Evolutionary conservation across 1,140 invertebrate genomes (phyloP), one percentile per base, ranked within the genome.

Genomic region (Condylostylus longicornis): DNA sequence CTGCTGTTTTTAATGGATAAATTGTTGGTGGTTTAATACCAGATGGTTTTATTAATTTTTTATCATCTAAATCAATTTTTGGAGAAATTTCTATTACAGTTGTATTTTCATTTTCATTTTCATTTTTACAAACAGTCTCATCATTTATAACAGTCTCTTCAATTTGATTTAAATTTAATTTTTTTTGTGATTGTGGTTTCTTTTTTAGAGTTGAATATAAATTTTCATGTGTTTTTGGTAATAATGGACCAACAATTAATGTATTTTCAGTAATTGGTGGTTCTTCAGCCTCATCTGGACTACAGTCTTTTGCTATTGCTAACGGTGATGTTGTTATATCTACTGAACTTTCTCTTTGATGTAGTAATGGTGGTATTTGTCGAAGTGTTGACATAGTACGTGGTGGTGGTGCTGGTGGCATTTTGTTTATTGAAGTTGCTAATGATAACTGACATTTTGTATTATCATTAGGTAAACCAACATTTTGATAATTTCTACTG

Each of bases 361-460:
- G 36, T 12, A 21, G 42, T 20, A 47, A 49, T 35, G 51, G 40
- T 2, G 46, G 43, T 46, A 60, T 58, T 33, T 71, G 54, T 23
- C 69, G 72, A 34, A 77, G 55, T 3, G 75, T 78, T 4, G 67
- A 65, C 13, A 71, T 70, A 7, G 69, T 69, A 44, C 74, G 64
- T 5, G 74, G 74, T 18, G 75, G 71, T 12, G 75, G 75, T 18
- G 70, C 65, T 4, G 73, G 74, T n/a, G 72, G 72, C 36, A 69
- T 57, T 56, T 57, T 68, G 17, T 50, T 27, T 30, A 44, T n/a
- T n/a, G n/a, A n/a, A 47, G 18, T 34, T 40, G 41, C 64, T 41
- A 50, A 41, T 19, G 58, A 63, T 42, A 70, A 71, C 40, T 73
- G 53, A 5, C 67, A 71, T 15, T 69, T 49, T n/a, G 68, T 48